Evolutionary conservation across 2,888 invertebrate genomes (phyloP).

Genomic region (Theretra japonica): DNA sequence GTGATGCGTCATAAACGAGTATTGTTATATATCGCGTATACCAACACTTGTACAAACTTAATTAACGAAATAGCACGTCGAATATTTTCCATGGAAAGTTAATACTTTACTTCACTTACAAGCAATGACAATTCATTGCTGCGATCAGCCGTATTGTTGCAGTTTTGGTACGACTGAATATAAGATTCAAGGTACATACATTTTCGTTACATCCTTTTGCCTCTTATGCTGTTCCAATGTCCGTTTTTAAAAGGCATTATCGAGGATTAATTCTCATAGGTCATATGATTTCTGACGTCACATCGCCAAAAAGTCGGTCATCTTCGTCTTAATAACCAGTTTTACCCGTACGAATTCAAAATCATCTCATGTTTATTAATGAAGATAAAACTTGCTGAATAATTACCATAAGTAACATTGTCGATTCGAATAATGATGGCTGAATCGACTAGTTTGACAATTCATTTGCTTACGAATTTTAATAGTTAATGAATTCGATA

Average conservation of each 20-base stretch:
- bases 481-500: neutral
- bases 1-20: neutral
- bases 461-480: neutral
- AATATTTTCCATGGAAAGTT: neutral
- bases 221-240: too few relatives aligned
- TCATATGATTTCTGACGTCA: neutral
- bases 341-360: neutral
- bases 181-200: too few relatives aligned
- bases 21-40: neutral
- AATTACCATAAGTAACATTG: slow-evolving; percentile 13
- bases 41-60: neutral
- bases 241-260: neutral
- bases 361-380: slow-evolving; percentile 18
- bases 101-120: too few relatives aligned
- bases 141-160: neutral
- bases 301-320: slow-evolving; percentile 14
- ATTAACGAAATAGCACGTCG: neutral
- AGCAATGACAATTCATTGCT: too few relatives aligned
- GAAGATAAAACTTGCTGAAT: neutral
- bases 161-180: too few relatives aligned
- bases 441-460: neutral
- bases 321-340: neutral
- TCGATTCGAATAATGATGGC: too few relatives aligned
- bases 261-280: neutral
- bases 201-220: too few relatives aligned